Base-by-base conservation (phyloP, 1,140 invertebrate species). In the Nixonia krombeini region DNA sequence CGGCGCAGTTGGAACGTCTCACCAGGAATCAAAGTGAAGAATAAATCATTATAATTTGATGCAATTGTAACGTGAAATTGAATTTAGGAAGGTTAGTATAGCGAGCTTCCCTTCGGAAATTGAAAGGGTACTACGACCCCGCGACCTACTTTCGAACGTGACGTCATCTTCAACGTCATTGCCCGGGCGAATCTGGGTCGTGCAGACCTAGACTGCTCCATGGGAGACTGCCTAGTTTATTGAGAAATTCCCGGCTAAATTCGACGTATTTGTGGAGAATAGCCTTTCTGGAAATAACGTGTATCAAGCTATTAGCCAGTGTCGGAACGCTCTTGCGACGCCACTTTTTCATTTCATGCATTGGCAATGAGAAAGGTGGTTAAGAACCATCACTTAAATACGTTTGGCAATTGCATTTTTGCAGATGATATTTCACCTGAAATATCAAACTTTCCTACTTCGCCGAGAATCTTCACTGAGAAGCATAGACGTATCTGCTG, bases 161-260 rank as follows among this genome's bases (percentile, higher is more conserved):
- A 77, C 75, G 75, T 77, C 73, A 77, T 50, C 44, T 59, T 56
- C 61, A 70, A 77, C 75, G 71, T 75, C 71, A 75, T 75, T 70
- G 69, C 73, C 73, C 69, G 73, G 73, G 70, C 55, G 56, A 75
- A 77, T 66, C 64, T 77, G 59, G 75, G 75, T 73, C 73, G 53
- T 50, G 55, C 53, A 65, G 62, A 70, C 42, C 62, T 52, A 70
- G 62, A 65, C 56, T 53, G 42, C 57, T 56, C 46, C 52, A 62
- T 57, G 45, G 41, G 55, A 68, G 50, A 57, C 59, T 65, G 57
- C 63, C 53, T 64, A 65, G 42, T 65, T 72, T 68, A 68, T 72
- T 68, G 64, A 72, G 65, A 64, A 61, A 58, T 66, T 71, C 44
- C 50, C 49, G 42, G 47, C 47, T 65, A 66, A 67, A 63, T 67